A percentile compares a stretch with the other conserved stretches of the same genome.
Evolutionary conservation across 2,113 vertebrate species (phyloP).

Genomic region (Coreoperca whiteheadi): DNA sequence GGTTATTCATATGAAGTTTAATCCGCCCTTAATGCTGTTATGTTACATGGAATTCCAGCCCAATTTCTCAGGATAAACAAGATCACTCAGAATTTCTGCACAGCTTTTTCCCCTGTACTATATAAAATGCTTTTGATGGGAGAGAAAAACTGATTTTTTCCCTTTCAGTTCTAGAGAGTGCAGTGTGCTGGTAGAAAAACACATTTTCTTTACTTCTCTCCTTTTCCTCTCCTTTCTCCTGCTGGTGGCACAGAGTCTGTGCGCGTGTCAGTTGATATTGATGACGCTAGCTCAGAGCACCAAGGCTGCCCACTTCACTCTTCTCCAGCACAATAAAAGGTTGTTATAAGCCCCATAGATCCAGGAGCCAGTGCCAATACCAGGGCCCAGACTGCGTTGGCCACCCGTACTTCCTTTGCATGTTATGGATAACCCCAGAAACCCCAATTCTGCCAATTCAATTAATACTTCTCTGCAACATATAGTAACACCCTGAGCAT

Average conservation of each 20-base stretch:
- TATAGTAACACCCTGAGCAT: constrained; percentile 9
- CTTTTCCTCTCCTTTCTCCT: constrained; percentile 25
- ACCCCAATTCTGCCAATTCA: constrained; percentile 38
- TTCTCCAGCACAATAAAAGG: constrained; percentile 47
- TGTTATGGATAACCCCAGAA: constrained; percentile 13
- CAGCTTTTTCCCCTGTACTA: constrained; percentile 40
- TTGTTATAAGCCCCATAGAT: constrained; percentile 54
- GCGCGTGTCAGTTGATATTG: constrained; percentile 60
- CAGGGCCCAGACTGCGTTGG: constrained; percentile 10
- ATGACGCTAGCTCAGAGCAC: constrained; percentile 44
- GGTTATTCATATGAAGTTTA: constrained; percentile 71
- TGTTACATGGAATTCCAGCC: constrained; percentile 55
- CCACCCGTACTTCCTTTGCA: constrained; percentile 32
- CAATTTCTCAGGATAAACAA: constrained; percentile 62
- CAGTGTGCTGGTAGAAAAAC: constrained; percentile 28
- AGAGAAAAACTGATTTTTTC: constrained; percentile 17
- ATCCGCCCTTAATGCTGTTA: constrained; percentile 65
- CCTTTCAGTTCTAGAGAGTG: constrained; percentile 16
- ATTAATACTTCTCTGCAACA: constrained; percentile 28
- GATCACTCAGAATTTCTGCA: constrained; percentile 62
- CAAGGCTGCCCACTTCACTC: constrained; percentile 59
- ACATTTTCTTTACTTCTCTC: constrained; percentile 25
- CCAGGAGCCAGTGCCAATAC: constrained; percentile 18
- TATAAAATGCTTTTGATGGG: constrained; percentile 54
- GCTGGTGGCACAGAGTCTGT: constrained; percentile 20